Percentiles rank a stretch among this genome's conserved stretches.
Conservation (phyloP, 2,113 vertebrate species). For the Chionomys nivalis region DNA sequence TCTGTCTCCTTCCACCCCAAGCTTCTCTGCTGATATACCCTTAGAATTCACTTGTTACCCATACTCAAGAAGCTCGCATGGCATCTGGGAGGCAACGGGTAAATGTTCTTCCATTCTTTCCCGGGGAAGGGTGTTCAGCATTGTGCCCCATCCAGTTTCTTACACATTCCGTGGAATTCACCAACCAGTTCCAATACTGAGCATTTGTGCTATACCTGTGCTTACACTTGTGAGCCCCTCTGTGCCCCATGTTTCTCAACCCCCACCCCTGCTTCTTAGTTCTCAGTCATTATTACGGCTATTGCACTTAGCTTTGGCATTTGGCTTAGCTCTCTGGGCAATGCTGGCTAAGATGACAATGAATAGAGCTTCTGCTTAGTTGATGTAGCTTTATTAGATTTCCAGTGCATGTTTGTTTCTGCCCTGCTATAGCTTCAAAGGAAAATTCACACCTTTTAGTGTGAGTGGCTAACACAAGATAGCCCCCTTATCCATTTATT, state of each 20-base stretch:
- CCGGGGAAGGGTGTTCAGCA: not conserved
- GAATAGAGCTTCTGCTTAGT: not conserved
- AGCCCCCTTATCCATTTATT: constrained; percentile 26
- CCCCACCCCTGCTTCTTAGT: not conserved
- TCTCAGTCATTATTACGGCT: not conserved
- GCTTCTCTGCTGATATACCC: not conserved
- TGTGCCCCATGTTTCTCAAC: too few species aligned
- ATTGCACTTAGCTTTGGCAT: not conserved
- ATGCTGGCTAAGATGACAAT: not conserved
- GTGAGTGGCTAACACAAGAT: not conserved
- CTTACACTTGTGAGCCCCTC: not conserved
- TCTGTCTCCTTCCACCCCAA: not conserved
- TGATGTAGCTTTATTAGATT: constrained; percentile 8
- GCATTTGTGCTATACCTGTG: not conserved
- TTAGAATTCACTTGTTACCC: not conserved
- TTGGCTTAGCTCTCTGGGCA: not conserved
- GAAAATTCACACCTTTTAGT: not conserved
- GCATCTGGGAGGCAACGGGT: not conserved
- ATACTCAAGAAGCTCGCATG: not conserved
- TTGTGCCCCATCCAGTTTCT: not conserved
- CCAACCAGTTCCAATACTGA: not conserved
- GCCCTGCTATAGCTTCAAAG: constrained; percentile 9
- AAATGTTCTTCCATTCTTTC: not conserved
- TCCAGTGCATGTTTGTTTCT: constrained; percentile 21
- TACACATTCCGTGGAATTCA: not conserved